Base-by-base conservation (phyloP, 2,888 invertebrate genomes). In the Thereva unica region DNA sequence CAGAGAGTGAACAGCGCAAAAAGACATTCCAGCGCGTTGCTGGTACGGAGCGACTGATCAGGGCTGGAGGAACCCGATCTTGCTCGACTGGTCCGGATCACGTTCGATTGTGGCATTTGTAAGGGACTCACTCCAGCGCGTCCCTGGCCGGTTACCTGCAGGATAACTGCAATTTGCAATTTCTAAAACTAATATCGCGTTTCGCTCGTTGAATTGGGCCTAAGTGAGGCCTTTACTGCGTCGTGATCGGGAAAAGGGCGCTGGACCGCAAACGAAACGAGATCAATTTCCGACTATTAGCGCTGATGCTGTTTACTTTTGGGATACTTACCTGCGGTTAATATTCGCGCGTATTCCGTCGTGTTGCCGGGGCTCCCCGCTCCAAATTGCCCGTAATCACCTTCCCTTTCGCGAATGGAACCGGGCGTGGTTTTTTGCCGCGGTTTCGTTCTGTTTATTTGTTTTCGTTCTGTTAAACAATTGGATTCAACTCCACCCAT, bases 41-140 rank as follows among this genome's bases (percentile, higher is more conserved):
- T 34, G 23, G 34, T 47, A 34, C 50, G 61, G 41, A 38, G 50
- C 23, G 61, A 6, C 12, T 10, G 40, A 38, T 9, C 41, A 9
- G 4, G 41, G 55, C 40, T 5, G 23, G 8, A 40, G n/a, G 8
- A 49, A 49, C 61, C 12, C 61, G 61, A 49, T 61, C 61, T 61
- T 61, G 50, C 9, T 49, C 50, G 23, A 61, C 61, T 41, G 50
- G 50, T 61, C 50, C 50, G 61, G 23, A 50, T 61, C 61, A 61
- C 61, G 61, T 61, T 61, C 61, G 41, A 61, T 61, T 61, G 61
- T 50, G 61, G 61, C 61, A 61, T 50, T 50, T 50, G 38, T 61
- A 50, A 56, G 61, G 61, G 61, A 50, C 61, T 38, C 61, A 42
- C 50, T 37, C 42, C 9, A 49, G 40, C 10, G 49, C 40, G 61